Conservation (phyloP, 1,140 invertebrate species). For the Drosophila littoralis region DNA sequence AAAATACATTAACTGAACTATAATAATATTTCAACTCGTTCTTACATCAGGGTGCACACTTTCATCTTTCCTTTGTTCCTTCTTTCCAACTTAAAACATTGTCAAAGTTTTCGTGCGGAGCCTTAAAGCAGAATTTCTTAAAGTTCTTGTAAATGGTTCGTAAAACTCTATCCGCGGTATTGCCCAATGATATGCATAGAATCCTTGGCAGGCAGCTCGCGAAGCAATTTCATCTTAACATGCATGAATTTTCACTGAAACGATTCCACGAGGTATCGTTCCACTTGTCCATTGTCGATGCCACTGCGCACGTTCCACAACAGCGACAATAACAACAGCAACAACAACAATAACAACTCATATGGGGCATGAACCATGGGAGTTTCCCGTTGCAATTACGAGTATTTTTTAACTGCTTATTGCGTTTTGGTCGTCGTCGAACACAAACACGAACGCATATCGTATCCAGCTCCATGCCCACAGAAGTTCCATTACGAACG, state of each 20-base stretch:
- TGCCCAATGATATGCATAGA: conserved; percentile 44
- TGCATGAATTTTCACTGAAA: conserved; percentile 71
- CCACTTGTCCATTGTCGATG: conserved; percentile 62
- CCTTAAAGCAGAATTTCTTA: background rate
- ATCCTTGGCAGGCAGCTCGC: conserved; percentile 26
- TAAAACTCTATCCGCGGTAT: background rate
- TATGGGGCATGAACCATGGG: conserved; percentile 70
- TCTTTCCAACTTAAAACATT: background rate
- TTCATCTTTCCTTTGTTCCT: background rate
- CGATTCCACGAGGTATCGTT: conserved; percentile 71
- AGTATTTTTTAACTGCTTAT: conserved; percentile 83
- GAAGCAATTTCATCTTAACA: conserved; percentile 70
- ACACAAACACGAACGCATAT: conserved; percentile 17
- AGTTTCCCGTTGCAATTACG: conserved; percentile 76
- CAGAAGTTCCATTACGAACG: conserved; percentile 7
- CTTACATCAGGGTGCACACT: background rate
- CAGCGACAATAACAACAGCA: conserved; percentile 11
- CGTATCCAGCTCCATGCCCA: conserved; percentile 8
- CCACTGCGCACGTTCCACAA: conserved; percentile 68
- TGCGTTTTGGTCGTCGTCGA: conserved; percentile 69
- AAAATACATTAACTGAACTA: conserved; percentile 39
- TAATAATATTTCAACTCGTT: conserved; percentile 37
- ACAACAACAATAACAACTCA: conserved; percentile 66
- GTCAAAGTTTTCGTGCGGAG: background rate
- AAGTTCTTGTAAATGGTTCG: conserved; percentile 1